Conservation (phyloP, 2,113 vertebrate genomes). For the Phalacrocorax aristotelis region DNA sequence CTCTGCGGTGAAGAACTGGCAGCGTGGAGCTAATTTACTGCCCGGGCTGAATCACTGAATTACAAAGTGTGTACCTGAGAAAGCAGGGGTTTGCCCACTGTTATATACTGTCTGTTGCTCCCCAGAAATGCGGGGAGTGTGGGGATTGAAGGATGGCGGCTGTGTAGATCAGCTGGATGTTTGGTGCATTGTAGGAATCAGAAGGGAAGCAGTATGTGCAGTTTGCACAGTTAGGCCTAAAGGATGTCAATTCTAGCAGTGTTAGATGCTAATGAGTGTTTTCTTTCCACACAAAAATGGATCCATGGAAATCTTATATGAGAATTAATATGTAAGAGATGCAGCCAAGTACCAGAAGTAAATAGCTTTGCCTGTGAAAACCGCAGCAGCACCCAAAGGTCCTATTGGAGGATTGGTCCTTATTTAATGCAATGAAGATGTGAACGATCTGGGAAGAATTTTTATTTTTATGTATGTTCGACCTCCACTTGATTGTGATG, state of each 20-base stretch:
- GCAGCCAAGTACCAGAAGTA: not conserved
- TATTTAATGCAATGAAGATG: not conserved
- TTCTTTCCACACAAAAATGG: not conserved
- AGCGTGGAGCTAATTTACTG: not conserved
- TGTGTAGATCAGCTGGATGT: rapidly evolving
- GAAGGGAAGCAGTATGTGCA: not conserved
- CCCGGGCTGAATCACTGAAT: not conserved
- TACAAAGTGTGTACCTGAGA: not conserved
- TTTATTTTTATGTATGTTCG: not conserved
- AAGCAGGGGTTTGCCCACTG: not conserved
- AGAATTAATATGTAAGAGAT: not conserved
- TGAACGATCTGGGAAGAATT: not conserved
- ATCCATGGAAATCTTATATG: not conserved
- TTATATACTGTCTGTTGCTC: not conserved
- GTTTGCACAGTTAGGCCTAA: too few species aligned
- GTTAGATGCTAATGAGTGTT: not conserved
- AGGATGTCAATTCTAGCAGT: not conserved
- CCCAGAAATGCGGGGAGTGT: too few species aligned
- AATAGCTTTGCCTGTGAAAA: not conserved
- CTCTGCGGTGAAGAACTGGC: not conserved
- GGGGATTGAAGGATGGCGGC: not conserved
- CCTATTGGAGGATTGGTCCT: not conserved
- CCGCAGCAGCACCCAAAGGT: not conserved
- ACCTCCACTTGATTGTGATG: not conserved
- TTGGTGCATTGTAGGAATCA: rapidly evolving